These are phyloP conservation scores for Diplosoma virens DNA, from an alignment of 23 tunicate species.

Conservation along the genomic window DNA sequence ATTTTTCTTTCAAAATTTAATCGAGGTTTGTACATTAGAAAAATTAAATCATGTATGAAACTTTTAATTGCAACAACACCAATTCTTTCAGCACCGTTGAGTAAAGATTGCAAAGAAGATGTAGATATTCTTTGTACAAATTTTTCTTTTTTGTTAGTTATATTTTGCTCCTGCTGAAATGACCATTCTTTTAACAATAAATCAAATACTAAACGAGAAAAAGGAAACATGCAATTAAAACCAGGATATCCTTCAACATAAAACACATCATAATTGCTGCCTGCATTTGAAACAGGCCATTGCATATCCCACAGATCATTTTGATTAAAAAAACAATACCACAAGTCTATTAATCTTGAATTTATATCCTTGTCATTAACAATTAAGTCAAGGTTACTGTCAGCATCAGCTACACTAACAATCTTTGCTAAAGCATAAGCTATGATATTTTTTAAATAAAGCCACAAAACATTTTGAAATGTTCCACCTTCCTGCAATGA, in stretches of 20 bases:
- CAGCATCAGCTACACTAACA: conserved; percentile 47
- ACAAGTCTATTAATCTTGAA: background rate
- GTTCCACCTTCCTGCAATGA: conserved; percentile 75
- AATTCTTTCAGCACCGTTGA: background rate
- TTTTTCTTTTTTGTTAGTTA: background rate
- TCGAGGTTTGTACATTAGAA: conserved; percentile 25
- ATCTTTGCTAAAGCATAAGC: conserved; percentile 46
- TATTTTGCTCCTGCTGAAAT: background rate
- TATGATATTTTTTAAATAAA: conserved; percentile 27
- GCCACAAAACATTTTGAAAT: conserved; percentile 69
- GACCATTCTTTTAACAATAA: conserved; percentile 25
- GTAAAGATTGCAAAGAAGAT: background rate
- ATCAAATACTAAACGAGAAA: background rate
- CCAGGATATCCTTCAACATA: background rate
- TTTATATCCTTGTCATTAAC: background rate
- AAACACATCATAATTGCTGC: background rate
- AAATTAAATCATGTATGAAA: conserved; percentile 14
- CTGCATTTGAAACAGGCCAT: background rate
- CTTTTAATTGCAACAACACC: background rate
- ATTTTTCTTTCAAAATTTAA: background rate
- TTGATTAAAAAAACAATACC: background rate
- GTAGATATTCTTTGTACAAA: background rate
- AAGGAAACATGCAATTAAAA: conserved; percentile 35
- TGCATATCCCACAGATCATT: background rate
- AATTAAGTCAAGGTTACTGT: conserved; percentile 46